Percentiles rank a stretch among this genome's conserved stretches.
These are phyloP conservation scores for Drosophila lacicola DNA, from an alignment of 2,888 invertebrate genomes.

Conservation along the genomic window DNA sequence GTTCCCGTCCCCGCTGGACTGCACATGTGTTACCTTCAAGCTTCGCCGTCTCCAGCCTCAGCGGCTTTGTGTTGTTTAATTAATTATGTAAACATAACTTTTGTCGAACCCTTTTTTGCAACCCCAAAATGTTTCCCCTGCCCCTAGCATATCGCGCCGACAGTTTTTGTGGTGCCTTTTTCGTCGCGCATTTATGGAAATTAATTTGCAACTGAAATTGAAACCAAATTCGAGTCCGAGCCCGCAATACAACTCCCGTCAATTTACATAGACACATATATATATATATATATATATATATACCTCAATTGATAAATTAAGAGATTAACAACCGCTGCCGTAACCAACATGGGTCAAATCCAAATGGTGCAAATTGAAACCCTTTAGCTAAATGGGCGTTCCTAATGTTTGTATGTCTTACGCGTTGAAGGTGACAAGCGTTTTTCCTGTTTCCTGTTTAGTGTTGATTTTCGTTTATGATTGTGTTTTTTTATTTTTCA, in stretches of 20 bases:
- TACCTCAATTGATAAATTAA: constrained; percentile 79
- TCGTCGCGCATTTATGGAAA: constrained; percentile 80
- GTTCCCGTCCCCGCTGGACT: constrained; percentile 2
- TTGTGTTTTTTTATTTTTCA: neutral
- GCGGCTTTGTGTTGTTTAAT: constrained; percentile 78
- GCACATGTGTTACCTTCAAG: constrained; percentile 51
- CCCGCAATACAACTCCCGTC: constrained; percentile 10
- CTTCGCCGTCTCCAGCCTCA: constrained; percentile 27
- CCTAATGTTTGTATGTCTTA: constrained; percentile 65
- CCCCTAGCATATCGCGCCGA: constrained; percentile 1
- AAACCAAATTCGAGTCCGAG: constrained; percentile 25
- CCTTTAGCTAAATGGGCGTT: constrained; percentile 67
- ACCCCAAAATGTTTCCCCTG: constrained; percentile 26
- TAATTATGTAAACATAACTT: constrained; percentile 81
- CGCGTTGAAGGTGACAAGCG: constrained; percentile 54
- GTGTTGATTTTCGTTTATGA: constrained; percentile 9
- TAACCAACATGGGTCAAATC: constrained; percentile 57
- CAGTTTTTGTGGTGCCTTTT: constrained; percentile 50
- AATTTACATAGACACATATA: no score
- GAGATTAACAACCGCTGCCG: constrained; percentile 76
- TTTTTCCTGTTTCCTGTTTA: constrained; percentile 27
- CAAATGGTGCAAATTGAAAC: constrained; percentile 39
- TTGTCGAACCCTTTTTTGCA: constrained; percentile 63
- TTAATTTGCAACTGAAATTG: constrained; percentile 79
- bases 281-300: no score